These are phyloP conservation scores for Amblyornis subalaris DNA, from an alignment of 2,113 vertebrate species.

Conservation along the genomic window DNA sequence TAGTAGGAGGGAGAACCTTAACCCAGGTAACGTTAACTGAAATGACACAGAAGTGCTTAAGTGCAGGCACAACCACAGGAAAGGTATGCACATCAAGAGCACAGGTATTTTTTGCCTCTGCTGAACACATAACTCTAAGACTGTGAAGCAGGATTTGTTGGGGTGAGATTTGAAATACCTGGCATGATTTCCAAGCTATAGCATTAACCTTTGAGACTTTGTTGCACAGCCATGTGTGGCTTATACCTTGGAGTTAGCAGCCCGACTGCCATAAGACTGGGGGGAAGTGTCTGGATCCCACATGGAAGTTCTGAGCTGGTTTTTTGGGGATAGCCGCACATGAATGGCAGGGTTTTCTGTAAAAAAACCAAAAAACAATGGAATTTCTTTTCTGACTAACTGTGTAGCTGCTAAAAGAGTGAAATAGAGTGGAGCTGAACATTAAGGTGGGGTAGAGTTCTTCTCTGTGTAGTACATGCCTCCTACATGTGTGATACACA, in stretches of 20 bases:
- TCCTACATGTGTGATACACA: not conserved
- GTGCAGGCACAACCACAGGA: not conserved
- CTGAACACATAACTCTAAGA: not conserved
- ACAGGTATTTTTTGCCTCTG: not conserved
- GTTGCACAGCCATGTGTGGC: rapidly evolving
- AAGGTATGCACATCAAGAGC: not conserved
- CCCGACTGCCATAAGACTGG: rapidly evolving
- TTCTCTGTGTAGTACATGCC: not conserved
- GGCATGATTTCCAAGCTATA: not conserved
- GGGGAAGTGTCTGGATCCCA: not conserved
- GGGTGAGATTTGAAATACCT: not conserved
- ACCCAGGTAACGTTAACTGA: not conserved
- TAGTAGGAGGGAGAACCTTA: not conserved
- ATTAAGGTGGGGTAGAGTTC: not conserved
- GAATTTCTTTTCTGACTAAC: not conserved
- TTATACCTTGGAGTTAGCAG: not conserved
- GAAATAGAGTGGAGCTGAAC: not conserved
- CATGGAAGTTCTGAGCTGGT: not conserved
- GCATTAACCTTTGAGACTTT: not conserved
- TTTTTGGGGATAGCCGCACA: not conserved
- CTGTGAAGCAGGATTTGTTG: not conserved
- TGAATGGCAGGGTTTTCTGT: not conserved
- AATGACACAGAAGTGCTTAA: not conserved
- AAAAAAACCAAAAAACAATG: not conserved
- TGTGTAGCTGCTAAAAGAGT: not conserved